Evolutionary conservation across 2,113 vertebrate genomes (phyloP), one percentile per base, ranked within the genome.

Genomic region (Marmota flaviventris): DNA sequence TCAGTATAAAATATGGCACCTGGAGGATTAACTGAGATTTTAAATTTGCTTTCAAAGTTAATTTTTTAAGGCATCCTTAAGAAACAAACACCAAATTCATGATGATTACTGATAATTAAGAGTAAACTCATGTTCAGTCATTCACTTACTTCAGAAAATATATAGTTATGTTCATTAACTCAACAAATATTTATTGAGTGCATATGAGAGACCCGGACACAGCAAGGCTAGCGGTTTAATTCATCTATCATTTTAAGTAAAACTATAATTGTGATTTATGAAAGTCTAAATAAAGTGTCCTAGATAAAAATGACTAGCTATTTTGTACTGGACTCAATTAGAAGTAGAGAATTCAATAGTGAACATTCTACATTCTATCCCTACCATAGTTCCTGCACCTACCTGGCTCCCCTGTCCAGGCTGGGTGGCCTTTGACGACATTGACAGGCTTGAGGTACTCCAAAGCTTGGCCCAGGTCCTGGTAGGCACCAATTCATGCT

Each of bases 391-490:
- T 70, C 11, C 7, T 67, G 8, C 9, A 27, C 27, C n/a, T n/a
- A 32, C 39, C 58, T 77, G 13, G 8, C 53, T 69, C 63, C n/a
- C 70, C 72, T 1, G 3, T 25, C 25, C 37, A 69, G 10, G 5
- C 12, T 42, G 58, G 51, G 72, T 73, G 67, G 76, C 37, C 88
- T 95, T 85, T 78, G 77, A 77, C 56, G 65, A 79, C 82, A 75
- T 1, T 95, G 95, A 85, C 85, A 96, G 27, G 82, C 25, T 27
- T 70, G 45, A 91, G 81, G 39, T 77, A 16, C 32, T 93, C 58
- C 67, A 53, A 34, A 70, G 14, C 10, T 58, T 85, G 37, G 72
- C 79, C 87, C 76, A 34, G 20, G 72, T 88, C 89, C 93, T 22
- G 4, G 89, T 72, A 93, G 82, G 82, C 88, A 42, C 5, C 11